These are phyloP conservation scores for Echeneis naucrates DNA, from an alignment of 2,797 vertebrate species.

Conservation along the genomic window DNA sequence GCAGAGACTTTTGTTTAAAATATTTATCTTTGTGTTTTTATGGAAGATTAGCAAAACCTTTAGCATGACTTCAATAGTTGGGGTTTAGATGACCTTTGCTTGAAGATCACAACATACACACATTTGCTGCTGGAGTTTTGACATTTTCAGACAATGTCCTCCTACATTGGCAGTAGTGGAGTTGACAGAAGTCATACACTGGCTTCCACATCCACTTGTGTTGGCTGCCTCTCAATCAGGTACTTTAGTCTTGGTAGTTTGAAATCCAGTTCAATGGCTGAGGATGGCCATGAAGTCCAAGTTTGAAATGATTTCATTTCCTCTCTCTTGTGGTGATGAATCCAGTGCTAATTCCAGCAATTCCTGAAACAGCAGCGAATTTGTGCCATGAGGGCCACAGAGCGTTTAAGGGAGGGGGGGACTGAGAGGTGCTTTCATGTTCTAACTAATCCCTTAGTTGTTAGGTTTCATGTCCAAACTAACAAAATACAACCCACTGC, in stretches of 20 bases:
- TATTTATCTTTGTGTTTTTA: not conserved
- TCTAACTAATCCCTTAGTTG: slow-evolving; percentile 57
- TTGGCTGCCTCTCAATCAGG: slow-evolving; percentile 10
- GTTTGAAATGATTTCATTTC: slow-evolving; percentile 20
- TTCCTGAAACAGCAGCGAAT: slow-evolving; percentile 1
- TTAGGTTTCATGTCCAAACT: slow-evolving; percentile 57
- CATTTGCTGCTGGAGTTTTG: not conserved
- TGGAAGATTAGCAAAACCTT: not conserved
- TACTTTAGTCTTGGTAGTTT: slow-evolving; percentile 20
- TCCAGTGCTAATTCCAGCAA: slow-evolving; percentile 18
- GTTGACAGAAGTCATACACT: not conserved
- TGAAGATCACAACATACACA: not conserved
- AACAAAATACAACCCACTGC: slow-evolving; percentile 40
- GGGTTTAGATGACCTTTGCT: not conserved
- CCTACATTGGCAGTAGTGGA: not conserved
- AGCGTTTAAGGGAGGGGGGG: slow-evolving; percentile 14
- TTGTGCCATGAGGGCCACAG: not conserved
- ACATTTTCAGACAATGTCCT: not conserved
- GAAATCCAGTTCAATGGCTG: slow-evolving; percentile 37
- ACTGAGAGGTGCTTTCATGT: slow-evolving; percentile 52
- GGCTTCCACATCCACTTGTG: not conserved
- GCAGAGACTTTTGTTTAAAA: not conserved
- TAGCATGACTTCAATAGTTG: not conserved
- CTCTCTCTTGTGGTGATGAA: slow-evolving; percentile 2
- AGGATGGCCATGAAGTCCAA: slow-evolving; percentile 19